A percentile compares a stretch with the other conserved stretches of the same genome.
Evolutionary conservation across 2,113 vertebrate species (phyloP).

Genomic region (Oncorhynchus tshawytscha): DNA sequence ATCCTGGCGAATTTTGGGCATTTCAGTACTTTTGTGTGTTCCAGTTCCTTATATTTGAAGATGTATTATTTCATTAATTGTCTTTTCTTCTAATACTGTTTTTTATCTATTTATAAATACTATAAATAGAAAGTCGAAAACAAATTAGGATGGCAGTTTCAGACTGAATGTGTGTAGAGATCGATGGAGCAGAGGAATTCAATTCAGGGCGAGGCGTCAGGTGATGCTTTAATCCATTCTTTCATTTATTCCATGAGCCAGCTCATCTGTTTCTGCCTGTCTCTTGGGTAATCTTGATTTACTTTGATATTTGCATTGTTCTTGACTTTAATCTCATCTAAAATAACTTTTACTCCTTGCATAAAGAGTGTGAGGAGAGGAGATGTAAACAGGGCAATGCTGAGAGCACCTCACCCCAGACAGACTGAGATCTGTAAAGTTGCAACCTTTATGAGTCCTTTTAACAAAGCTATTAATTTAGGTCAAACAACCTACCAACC

Average conservation of each 20-base stretch:
- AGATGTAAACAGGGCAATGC: neutral
- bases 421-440: constrained; percentile 5
- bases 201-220: too few species aligned
- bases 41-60: too few species aligned
- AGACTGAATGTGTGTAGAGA: too few species aligned
- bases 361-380: neutral
- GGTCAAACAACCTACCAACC: too few species aligned
- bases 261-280: constrained; percentile 32
- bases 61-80: too few species aligned
- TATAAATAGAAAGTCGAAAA: too few species aligned
- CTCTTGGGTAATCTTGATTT: constrained; percentile 38
- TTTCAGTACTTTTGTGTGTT: too few species aligned
- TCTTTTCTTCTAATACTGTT: too few species aligned
- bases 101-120: too few species aligned
- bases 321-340: constrained; percentile 20
- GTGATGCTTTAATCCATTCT: constrained; percentile 19
- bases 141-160: too few species aligned
- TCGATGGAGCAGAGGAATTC: too few species aligned
- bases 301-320: constrained; percentile 25
- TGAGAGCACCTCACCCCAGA: neutral
- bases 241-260: constrained; percentile 36
- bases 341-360: constrained; percentile 7
- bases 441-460: neutral
- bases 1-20: too few species aligned
- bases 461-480: neutral